Evolutionary conservation across 2,797 vertebrate genomes (phyloP).

Genomic region (Manis crassicaudata): DNA sequence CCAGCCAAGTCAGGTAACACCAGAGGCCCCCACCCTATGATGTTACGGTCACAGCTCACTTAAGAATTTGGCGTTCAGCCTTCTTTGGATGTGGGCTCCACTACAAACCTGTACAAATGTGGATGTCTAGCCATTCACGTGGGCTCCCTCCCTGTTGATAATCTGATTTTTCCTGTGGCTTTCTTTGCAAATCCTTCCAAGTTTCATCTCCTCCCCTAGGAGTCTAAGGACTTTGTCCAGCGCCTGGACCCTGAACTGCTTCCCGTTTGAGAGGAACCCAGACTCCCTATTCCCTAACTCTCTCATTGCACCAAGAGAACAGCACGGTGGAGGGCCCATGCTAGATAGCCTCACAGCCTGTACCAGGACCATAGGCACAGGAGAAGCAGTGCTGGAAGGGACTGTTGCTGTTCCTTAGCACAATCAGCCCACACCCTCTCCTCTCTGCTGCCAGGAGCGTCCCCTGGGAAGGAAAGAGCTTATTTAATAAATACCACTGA

Average conservation of each 20-base stretch:
- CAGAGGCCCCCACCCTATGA: neutral
- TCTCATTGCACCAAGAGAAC: neutral
- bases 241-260: neutral
- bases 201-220: neutral
- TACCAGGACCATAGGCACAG: neutral
- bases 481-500: neutral
- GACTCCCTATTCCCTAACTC: neutral
- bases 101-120: neutral
- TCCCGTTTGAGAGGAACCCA: neutral
- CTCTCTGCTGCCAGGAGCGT: neutral
- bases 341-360: neutral
- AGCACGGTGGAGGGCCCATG: neutral
- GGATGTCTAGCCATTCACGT: neutral
- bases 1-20: neutral
- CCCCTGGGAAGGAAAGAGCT: neutral
- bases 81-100: neutral
- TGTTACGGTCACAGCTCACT: rapidly evolving
- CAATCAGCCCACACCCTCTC: too few relatives aligned
- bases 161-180: neutral
- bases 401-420: neutral
- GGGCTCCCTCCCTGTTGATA: neutral
- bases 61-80: neutral
- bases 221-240: neutral
- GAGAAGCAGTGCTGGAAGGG: neutral
- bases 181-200: neutral